Evolutionary conservation across 2,113 vertebrate genomes (phyloP).

Genomic region (Tachysurus fulvidraco): DNA sequence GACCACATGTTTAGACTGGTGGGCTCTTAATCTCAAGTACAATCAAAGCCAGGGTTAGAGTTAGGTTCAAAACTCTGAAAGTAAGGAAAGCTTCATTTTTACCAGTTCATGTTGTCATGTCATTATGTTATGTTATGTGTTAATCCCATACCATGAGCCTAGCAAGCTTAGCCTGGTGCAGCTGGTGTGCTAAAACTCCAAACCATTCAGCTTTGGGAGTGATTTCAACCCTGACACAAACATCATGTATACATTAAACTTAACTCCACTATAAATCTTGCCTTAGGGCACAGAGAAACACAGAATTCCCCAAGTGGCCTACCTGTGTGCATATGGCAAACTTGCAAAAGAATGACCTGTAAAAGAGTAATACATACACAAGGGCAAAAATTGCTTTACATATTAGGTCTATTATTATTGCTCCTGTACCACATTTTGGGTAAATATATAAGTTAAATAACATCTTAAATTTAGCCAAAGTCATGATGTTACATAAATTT

Average conservation of each 20-base stretch:
- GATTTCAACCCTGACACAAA: slow-evolving; percentile 64
- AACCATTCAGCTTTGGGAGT: slow-evolving; percentile 49
- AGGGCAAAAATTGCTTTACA: background rate
- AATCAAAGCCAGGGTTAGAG: background rate
- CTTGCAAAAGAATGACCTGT: background rate
- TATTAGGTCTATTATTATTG: background rate
- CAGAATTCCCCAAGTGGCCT: background rate
- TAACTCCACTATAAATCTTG: slow-evolving; percentile 64
- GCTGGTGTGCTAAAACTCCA: slow-evolving; percentile 44
- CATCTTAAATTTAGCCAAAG: background rate
- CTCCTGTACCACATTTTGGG: background rate
- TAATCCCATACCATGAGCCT: slow-evolving; percentile 52
- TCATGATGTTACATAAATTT: background rate
- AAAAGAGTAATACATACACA: background rate
- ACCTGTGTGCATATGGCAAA: background rate
- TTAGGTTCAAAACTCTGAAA: background rate
- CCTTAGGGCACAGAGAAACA: slow-evolving; percentile 22
- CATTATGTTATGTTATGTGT: slow-evolving; percentile 50
- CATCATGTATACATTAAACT: slow-evolving; percentile 68
- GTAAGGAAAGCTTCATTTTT: slow-evolving; percentile 45
- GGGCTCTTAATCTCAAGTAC: background rate
- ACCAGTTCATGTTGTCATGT: slow-evolving; percentile 35
- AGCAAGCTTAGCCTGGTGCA: slow-evolving; percentile 43
- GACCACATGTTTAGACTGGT: background rate
- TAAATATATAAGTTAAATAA: background rate